Conservation (phyloP, 2,113 vertebrate species). For the Struthidea cinerea region DNA sequence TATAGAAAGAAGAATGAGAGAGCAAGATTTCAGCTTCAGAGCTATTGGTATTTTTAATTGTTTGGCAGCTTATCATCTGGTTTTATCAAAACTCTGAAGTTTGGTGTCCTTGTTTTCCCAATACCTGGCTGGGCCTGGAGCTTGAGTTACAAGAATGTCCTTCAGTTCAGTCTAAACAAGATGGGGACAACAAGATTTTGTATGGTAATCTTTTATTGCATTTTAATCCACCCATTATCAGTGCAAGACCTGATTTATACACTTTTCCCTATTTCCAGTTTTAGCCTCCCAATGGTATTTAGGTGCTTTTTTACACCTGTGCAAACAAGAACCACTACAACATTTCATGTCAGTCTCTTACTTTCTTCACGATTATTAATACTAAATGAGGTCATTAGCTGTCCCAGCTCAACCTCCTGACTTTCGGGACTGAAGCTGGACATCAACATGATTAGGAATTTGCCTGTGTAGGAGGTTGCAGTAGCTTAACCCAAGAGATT, state of each 20-base stretch:
- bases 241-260: neutral
- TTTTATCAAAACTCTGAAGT: neutral
- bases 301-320: neutral
- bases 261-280: neutral
- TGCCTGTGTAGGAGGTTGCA: slow-evolving; percentile 6
- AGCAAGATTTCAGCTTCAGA: neutral
- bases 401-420: neutral
- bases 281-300: neutral
- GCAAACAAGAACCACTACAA: neutral
- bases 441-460: slow-evolving; percentile 45
- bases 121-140: neutral
- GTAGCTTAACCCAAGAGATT: slow-evolving; percentile 12
- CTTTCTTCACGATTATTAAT: neutral
- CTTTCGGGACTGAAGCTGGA: neutral
- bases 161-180: neutral
- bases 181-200: neutral
- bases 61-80: neutral
- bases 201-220: neutral
- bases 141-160: neutral
- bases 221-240: neutral
- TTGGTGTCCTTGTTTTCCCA: neutral
- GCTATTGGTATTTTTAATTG: neutral
- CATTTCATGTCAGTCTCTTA: neutral
- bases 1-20: neutral
- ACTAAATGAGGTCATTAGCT: neutral